These are phyloP conservation scores for Chaetodon auriga DNA, from an alignment of 2,113 vertebrate species.

Conservation along the genomic window DNA sequence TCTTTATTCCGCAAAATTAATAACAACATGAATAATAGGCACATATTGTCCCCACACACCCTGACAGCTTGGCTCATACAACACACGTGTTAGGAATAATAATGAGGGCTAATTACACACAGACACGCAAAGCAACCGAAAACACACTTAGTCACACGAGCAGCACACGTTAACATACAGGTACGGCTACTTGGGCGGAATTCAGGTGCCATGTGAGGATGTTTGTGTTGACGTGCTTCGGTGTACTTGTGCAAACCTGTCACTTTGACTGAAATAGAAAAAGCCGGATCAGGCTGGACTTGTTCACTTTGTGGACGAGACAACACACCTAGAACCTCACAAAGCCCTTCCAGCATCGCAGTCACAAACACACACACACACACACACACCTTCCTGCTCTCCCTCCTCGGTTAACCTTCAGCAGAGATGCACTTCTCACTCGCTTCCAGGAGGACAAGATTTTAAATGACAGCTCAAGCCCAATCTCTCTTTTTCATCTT, in stretches of 20 bases:
- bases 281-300: slow-evolving; percentile 65
- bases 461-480: slow-evolving; percentile 25
- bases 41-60: slow-evolving; percentile 2
- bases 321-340: slow-evolving; percentile 49
- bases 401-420: slow-evolving; percentile 5
- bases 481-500: background rate
- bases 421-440: slow-evolving; percentile 28
- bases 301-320: slow-evolving; percentile 44
- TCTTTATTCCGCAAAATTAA: slow-evolving; percentile 1
- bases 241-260: slow-evolving; percentile 41
- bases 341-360: background rate
- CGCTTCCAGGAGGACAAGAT: slow-evolving; percentile 16
- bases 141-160: slow-evolving; percentile 2
- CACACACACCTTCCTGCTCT: slow-evolving; percentile 26
- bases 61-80: background rate
- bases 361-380: background rate
- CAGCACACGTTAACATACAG: background rate
- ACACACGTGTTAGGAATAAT: background rate
- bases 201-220: slow-evolving; percentile 2
- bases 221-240: slow-evolving; percentile 17
- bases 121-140: slow-evolving; percentile 1
- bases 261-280: slow-evolving; percentile 55
- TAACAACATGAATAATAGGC: background rate
- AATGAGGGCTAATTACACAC: slow-evolving; percentile 19
- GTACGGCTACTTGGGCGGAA: background rate